These are phyloP conservation scores for Tholera decimalis DNA, from an alignment of 2,888 invertebrate species.

Conservation along the genomic window DNA sequence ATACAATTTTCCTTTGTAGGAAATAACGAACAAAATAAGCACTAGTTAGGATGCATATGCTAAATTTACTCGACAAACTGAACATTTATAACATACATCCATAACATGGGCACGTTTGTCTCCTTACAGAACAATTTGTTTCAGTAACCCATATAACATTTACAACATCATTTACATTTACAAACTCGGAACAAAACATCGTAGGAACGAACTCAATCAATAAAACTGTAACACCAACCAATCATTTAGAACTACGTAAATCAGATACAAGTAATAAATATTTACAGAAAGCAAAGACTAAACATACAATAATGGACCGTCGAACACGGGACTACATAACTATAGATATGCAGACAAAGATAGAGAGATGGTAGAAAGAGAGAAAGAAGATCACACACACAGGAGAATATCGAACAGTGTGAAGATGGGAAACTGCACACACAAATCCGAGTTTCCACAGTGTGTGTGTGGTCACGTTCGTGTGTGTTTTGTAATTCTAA, in stretches of 20 bases:
- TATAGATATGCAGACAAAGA: slow-evolving; percentile 67
- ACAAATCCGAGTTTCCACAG: slow-evolving; percentile 34
- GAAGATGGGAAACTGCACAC: slow-evolving; percentile 67
- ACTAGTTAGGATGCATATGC: neutral
- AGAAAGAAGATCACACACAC: slow-evolving; percentile 66
- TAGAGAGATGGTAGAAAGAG: slow-evolving; percentile 64
- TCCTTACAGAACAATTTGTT: neutral
- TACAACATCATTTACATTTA: slow-evolving; percentile 24
- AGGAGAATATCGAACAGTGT: slow-evolving; percentile 49
- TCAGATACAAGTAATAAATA: slow-evolving; percentile 69
- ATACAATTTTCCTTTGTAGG: neutral
- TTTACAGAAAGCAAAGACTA: slow-evolving; percentile 78
- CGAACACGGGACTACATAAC: slow-evolving; percentile 74
- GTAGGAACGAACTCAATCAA: slow-evolving; percentile 41
- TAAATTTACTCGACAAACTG: neutral
- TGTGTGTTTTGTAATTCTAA: slow-evolving; percentile 30
- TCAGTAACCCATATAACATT: slow-evolving; percentile 9
- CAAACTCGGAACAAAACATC: slow-evolving; percentile 13
- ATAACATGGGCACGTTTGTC: neutral
- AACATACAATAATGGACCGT: slow-evolving; percentile 84
- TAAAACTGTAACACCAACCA: slow-evolving; percentile 51
- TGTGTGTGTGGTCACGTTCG: slow-evolving; percentile 36
- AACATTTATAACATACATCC: neutral
- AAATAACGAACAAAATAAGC: neutral
- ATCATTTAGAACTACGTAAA: slow-evolving; percentile 63